Evolutionary conservation across 2,888 invertebrate species (phyloP).

Genomic region (Lycophotia porphyrea): DNA sequence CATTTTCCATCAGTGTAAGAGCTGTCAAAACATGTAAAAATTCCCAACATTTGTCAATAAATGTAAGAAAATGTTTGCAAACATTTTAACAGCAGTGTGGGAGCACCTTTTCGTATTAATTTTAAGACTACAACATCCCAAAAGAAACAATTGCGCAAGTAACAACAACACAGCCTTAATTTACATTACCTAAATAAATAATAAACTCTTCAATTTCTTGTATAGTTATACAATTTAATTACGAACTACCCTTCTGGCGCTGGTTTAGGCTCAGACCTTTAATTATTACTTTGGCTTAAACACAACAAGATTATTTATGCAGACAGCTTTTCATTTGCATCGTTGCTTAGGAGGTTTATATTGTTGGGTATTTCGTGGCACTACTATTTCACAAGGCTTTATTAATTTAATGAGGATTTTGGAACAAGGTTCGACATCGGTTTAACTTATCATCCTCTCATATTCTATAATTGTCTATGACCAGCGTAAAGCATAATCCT

Average conservation of each 20-base stretch:
- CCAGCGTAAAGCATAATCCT: too few species aligned
- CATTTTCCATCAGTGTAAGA: too few species aligned
- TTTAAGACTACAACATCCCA: neutral
- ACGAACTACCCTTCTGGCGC: slow-evolving; percentile 20
- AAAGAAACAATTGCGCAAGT: neutral
- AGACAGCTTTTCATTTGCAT: slow-evolving; percentile 18
- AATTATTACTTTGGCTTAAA: slow-evolving; percentile 19
- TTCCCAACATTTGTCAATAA: too few species aligned
- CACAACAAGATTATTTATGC: slow-evolving; percentile 29
- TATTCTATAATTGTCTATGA: too few species aligned
- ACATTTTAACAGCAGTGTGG: too few species aligned
- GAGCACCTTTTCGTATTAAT: too few species aligned
- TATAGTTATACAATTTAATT: slow-evolving; percentile 11
- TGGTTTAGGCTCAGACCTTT: slow-evolving; percentile 28
- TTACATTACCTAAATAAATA: slow-evolving; percentile 2
- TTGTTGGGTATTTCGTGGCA: neutral
- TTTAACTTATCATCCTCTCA: too few species aligned
- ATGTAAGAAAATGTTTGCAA: too few species aligned
- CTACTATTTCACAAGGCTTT: neutral
- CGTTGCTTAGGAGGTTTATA: neutral
- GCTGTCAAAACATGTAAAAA: too few species aligned
- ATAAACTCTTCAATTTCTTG: slow-evolving; percentile 13
- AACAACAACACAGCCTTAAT: neutral
- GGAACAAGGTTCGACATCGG: neutral
- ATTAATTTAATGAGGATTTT: neutral